Evolutionary conservation across 2,113 vertebrate genomes (phyloP).

Genomic region (Verasper variegatus): DNA sequence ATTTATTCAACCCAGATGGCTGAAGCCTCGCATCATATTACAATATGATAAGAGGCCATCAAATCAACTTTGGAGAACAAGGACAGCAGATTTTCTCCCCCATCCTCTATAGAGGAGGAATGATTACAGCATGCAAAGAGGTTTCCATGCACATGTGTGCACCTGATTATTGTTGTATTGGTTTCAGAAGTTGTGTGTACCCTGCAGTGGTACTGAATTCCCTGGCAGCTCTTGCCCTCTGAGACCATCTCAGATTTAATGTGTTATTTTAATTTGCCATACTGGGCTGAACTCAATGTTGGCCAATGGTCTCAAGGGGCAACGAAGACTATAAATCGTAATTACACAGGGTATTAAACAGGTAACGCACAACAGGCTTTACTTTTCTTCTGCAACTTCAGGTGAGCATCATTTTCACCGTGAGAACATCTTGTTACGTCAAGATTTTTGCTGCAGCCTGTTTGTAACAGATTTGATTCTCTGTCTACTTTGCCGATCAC

Average conservation of each 20-base stretch:
- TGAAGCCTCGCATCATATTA: no score
- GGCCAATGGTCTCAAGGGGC: conserved; percentile 46
- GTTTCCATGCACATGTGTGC: neutral
- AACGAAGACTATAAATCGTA: conserved; percentile 67
- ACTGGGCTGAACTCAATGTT: conserved; percentile 46
- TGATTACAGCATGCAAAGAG: neutral
- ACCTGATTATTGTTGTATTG: neutral
- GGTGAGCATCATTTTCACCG: conserved; percentile 52
- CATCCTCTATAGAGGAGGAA: no score
- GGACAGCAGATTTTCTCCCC: neutral
- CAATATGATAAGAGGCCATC: neutral
- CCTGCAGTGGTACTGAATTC: conserved; percentile 1
- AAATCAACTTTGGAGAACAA: neutral
- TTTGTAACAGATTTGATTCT: conserved; percentile 24
- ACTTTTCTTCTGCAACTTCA: conserved; percentile 17
- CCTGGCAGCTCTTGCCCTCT: conserved; percentile 23
- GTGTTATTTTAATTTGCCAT: conserved; percentile 49
- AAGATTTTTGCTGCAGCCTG: conserved; percentile 1
- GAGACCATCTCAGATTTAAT: conserved; percentile 43
- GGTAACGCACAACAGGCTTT: conserved; percentile 1
- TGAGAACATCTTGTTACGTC: neutral
- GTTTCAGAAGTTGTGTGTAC: neutral
- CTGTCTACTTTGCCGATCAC: conserved; percentile 29
- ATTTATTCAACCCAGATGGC: no score
- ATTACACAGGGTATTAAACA: conserved; percentile 28